These are phyloP conservation scores for Rhagophthalmus giganteus DNA, from an alignment of 2,888 invertebrate species.

Conservation along the genomic window DNA sequence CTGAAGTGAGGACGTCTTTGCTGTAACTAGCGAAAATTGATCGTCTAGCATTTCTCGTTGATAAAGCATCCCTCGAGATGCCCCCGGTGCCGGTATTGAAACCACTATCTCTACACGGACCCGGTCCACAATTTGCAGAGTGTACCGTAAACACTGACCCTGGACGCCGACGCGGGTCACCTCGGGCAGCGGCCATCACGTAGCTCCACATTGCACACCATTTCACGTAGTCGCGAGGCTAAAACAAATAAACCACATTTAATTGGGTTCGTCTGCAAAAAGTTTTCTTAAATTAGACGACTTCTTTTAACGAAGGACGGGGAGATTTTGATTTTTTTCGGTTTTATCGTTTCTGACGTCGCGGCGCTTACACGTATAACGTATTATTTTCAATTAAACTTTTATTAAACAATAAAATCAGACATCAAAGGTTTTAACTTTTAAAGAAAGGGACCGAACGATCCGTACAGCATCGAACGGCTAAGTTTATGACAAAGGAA, in stretches of 20 bases:
- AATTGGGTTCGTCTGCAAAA: not conserved
- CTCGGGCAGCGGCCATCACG: slow-evolving; percentile 71
- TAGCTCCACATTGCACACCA: slow-evolving; percentile 69
- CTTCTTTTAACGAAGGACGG: no score
- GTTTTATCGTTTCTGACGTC: no score
- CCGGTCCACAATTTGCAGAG: slow-evolving; percentile 45
- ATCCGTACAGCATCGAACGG: no score
- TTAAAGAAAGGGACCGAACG: no score
- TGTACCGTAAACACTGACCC: slow-evolving; percentile 51
- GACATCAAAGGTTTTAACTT: no score
- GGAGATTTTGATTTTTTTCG: no score
- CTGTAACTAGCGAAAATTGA: slow-evolving; percentile 26
- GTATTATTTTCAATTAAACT: no score
- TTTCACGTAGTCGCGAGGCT: slow-evolving; percentile 41
- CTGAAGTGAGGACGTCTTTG: slow-evolving; percentile 23
- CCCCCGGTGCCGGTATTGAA: slow-evolving; percentile 23
- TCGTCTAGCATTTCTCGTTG: slow-evolving; percentile 7
- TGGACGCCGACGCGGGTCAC: slow-evolving; percentile 60
- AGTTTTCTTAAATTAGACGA: not conserved
- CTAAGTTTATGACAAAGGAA: no score
- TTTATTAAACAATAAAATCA: no score
- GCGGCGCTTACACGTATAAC: no score
- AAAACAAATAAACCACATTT: not conserved
- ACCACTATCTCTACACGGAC: slow-evolving; percentile 46
- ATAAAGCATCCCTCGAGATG: slow-evolving; percentile 5